Evolutionary conservation across 2,113 vertebrate genomes (phyloP), one percentile per base, ranked within the genome.

Genomic region (Microcebus ravelobensis): DNA sequence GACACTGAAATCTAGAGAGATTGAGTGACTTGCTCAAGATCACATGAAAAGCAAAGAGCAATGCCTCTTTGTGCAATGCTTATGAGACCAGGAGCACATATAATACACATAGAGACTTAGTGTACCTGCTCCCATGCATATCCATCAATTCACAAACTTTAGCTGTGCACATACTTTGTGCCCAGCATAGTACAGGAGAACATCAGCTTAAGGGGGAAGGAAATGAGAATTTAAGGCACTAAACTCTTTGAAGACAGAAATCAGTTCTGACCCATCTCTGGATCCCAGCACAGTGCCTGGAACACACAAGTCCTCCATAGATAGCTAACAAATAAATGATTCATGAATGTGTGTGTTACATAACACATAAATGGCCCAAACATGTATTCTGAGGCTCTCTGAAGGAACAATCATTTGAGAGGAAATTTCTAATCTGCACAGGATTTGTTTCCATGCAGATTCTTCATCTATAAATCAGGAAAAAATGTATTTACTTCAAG

Each of bases 41-140:
- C 63, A 80, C 31, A 39, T 27, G 70, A 9, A 68, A 79, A 87
- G 21, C 17, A 63, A 73, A 29, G n/a, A 65, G 10, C 20, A 68
- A 59, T 34, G 48, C 20, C 48, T 31, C 12, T 50, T 42, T 8
- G 8, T 39, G 20, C 36, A 39, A 23, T 25, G 29, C 11, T 20
- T 3, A 9, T 61, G 31, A 36, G 9, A n/a, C 65, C 63, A 86
- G 81, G 45, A 67, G 7, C 11, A 17, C 0, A 21, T 0, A 9
- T 25, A 59, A 17, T 27, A 52, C 34, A 65, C 11, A 39, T 4
- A 11, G 29, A 67, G n/a, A 45, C 17, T 23, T 21, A 3, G 14
- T 14, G 0, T 39, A n/a, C 10, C 4, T 55, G 15, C 1, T 27
- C 12, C 10, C 8, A 10, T 2, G 7, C 14, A 15, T 27, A 8